phyloP scores from a whole-genome alignment of 1,140 invertebrate species.

The Drosophila parabipectinata region DNA sequence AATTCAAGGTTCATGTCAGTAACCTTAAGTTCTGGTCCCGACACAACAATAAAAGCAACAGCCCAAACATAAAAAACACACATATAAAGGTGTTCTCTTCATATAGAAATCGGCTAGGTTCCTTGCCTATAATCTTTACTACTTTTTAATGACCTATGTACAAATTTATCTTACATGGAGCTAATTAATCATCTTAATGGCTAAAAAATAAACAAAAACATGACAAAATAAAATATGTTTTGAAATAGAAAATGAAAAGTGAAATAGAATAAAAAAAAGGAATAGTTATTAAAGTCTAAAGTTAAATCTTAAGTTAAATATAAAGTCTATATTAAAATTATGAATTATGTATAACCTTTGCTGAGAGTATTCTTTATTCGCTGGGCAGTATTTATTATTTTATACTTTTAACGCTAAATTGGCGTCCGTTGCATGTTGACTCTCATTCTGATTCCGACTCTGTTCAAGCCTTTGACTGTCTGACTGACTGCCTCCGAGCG shows the following conservation, averaged over 20 bases:
- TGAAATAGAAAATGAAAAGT: too few species aligned
- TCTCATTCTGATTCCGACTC: conserved; percentile 16
- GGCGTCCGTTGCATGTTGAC: conserved; percentile 64
- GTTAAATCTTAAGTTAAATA: too few species aligned
- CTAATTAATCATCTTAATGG: background rate
- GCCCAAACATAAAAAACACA: conserved; percentile 66
- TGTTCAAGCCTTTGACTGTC: conserved; percentile 22
- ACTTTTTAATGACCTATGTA: background rate
- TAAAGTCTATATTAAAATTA: too few species aligned
- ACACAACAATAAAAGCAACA: conserved; percentile 71
- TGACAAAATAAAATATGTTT: background rate
- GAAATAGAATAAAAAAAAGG: too few species aligned
- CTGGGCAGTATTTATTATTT: too few species aligned
- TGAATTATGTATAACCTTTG: background rate
- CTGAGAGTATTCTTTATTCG: conserved; percentile 20
- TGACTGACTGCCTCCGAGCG: conserved; percentile 51
- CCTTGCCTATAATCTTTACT: conserved; percentile 62
- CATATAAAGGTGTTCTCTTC: conserved; percentile 28
- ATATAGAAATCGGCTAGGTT: conserved; percentile 36
- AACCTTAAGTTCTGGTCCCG: conserved; percentile 67
- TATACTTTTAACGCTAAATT: conserved; percentile 69
- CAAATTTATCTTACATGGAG: background rate
- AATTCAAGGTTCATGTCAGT: conserved; percentile 82
- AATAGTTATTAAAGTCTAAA: too few species aligned
- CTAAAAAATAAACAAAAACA: background rate